Percentiles rank a stretch among this genome's conserved stretches.
Conservation (phyloP, 2,888 invertebrate genomes). For the Aspidapion aeneum region DNA sequence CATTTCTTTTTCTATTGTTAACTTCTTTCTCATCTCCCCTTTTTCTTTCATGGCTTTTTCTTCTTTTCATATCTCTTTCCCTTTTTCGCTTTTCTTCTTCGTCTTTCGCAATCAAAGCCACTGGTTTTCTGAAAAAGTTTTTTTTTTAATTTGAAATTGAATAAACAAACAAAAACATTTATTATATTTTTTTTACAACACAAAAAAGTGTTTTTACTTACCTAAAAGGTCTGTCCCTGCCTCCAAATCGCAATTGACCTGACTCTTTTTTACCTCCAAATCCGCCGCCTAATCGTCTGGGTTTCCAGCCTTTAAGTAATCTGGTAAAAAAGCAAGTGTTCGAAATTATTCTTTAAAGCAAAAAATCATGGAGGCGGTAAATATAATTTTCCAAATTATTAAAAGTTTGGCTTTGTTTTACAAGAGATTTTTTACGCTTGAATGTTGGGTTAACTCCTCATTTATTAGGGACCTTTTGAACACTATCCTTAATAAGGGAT, state of each 20-base stretch:
- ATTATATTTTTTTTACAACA: too few relatives aligned
- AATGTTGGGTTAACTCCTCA: too few relatives aligned
- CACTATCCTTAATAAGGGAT: too few relatives aligned
- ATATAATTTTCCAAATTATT: too few relatives aligned
- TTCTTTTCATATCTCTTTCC: conserved; percentile 18
- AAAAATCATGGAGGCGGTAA: background rate
- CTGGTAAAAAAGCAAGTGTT: conserved; percentile 12
- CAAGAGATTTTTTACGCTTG: too few relatives aligned
- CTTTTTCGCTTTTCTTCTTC: conserved; percentile 27
- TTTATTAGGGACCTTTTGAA: too few relatives aligned
- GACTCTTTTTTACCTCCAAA: conserved; percentile 84
- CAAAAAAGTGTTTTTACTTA: too few relatives aligned
- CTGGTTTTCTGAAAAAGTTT: conserved; percentile 52
- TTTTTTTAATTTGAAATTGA: background rate
- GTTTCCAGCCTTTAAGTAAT: conserved; percentile 73
- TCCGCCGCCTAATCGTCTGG: conserved; percentile 82
- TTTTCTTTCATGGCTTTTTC: too few relatives aligned
- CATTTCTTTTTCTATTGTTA: background rate
- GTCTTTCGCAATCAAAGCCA: conserved; percentile 44
- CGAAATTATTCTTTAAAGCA: background rate
- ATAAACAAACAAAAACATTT: too few relatives aligned
- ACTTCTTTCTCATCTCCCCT: conserved; percentile 16
- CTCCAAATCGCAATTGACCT: conserved; percentile 85
- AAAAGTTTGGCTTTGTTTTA: too few relatives aligned
- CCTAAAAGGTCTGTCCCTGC: conserved; percentile 69